phyloP scores from a whole-genome alignment of 2,888 invertebrate species.

The Phoenoteleia sp. region DNA sequence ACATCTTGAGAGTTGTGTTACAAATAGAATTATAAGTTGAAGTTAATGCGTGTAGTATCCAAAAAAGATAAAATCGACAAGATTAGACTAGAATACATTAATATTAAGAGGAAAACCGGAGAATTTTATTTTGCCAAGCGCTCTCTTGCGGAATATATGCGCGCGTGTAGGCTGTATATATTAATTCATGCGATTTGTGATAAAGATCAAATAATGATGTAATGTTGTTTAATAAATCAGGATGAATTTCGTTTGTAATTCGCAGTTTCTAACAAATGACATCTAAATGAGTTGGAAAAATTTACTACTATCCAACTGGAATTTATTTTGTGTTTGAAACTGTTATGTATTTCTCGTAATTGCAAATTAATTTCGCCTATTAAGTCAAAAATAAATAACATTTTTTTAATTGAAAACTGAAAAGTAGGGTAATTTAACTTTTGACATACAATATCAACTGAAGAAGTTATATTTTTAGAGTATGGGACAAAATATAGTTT shows the following conservation, averaged over 20 bases:
- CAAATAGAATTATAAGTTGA: slow-evolving; percentile 73
- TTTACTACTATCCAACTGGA: not conserved
- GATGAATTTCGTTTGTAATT: slow-evolving; percentile 19
- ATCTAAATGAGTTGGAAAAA: not conserved
- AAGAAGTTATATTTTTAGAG: too few species aligned
- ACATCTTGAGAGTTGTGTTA: slow-evolving; percentile 58
- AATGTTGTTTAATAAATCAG: slow-evolving; percentile 61
- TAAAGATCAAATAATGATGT: slow-evolving; percentile 68
- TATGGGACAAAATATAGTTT: too few species aligned
- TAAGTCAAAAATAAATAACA: too few species aligned
- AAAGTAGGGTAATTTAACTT: too few species aligned
- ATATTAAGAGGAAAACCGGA: slow-evolving; percentile 69
- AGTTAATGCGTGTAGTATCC: slow-evolving; percentile 73
- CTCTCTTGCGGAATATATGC: slow-evolving; percentile 38
- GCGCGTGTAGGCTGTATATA: slow-evolving; percentile 65
- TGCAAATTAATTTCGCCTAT: too few species aligned
- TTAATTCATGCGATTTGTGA: slow-evolving; percentile 51
- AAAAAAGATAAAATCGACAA: slow-evolving; percentile 74
- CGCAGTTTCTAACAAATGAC: too few species aligned
- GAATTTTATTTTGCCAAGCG: slow-evolving; percentile 54
- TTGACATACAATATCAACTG: too few species aligned
- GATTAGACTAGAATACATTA: slow-evolving; percentile 72
- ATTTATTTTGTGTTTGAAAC: too few species aligned
- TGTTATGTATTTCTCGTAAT: too few species aligned
- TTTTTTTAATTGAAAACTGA: too few species aligned